Evolutionary conservation across 2,113 vertebrate genomes (phyloP).

Genomic region (Cyprinodon tularosa): DNA sequence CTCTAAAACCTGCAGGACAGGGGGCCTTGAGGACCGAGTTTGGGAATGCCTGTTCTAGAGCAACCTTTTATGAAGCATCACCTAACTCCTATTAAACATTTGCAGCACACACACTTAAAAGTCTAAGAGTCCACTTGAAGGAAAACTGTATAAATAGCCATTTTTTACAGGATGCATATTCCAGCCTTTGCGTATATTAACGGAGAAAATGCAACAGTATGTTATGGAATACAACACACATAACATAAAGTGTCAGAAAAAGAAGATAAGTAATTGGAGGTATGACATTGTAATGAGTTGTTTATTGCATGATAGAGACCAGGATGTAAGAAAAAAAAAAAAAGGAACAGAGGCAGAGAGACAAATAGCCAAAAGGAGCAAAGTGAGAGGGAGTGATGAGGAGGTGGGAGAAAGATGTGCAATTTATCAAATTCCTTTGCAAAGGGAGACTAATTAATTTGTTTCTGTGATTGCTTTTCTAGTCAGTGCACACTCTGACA

Average conservation of each 20-base stretch:
- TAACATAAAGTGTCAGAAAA: slow-evolving; percentile 52
- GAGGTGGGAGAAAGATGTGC: slow-evolving; percentile 54
- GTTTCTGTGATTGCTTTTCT: slow-evolving; percentile 83
- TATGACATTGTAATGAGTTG: slow-evolving; percentile 74
- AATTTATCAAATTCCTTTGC: slow-evolving; percentile 80
- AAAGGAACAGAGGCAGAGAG: slow-evolving; percentile 10
- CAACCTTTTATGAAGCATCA: too few relatives aligned
- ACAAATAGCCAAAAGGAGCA: slow-evolving; percentile 22
- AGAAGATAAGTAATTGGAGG: slow-evolving; percentile 74
- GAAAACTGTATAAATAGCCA: not conserved
- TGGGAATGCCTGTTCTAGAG: too few relatives aligned
- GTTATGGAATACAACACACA: slow-evolving; percentile 29
- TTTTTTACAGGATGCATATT: not conserved
- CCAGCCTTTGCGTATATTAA: not conserved
- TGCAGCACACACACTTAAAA: not conserved
- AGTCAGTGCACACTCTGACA: slow-evolving; percentile 29
- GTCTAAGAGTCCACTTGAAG: not conserved
- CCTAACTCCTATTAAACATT: not conserved
- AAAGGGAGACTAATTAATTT: slow-evolving; percentile 82
- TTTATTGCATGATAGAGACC: slow-evolving; percentile 65
- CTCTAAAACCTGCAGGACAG: too few relatives aligned
- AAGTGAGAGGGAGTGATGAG: slow-evolving; percentile 16
- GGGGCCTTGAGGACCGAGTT: too few relatives aligned
- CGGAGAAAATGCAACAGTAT: slow-evolving; percentile 25
- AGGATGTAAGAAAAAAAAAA: slow-evolving; percentile 29